Conservation (phyloP, 2,888 invertebrate species). For the Dicyrtoma fusca region DNA sequence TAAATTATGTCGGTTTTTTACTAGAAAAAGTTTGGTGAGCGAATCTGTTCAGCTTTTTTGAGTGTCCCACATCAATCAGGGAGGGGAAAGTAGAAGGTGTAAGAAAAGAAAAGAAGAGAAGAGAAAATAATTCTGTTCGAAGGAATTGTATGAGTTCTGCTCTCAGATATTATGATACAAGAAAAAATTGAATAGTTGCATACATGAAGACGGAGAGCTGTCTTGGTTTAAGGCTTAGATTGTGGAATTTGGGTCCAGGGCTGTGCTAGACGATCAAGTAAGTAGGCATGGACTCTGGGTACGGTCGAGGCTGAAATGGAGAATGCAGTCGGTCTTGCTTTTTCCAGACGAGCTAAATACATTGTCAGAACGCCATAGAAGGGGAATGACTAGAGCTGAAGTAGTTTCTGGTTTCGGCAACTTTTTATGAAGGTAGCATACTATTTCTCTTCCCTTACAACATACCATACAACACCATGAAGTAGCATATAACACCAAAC, state of each 20-base stretch:
- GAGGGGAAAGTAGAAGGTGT: background rate
- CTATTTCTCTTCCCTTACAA: constrained; percentile 23
- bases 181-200: too few relatives aligned
- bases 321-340: background rate
- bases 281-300: too few relatives aligned
- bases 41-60: background rate
- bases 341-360: background rate
- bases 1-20: constrained; percentile 15
- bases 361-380: background rate
- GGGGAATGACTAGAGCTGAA: constrained; percentile 8
- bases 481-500: background rate
- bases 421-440: constrained; percentile 37
- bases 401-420: constrained; percentile 31
- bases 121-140: background rate
- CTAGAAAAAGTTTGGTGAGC: background rate
- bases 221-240: too few relatives aligned
- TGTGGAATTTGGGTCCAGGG: too few relatives aligned
- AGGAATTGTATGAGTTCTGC: background rate
- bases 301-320: too few relatives aligned
- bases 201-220: background rate
- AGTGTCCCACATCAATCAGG: constrained; percentile 36
- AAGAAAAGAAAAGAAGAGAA: background rate
- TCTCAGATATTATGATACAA: background rate
- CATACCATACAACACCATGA: constrained; percentile 22
- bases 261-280: too few relatives aligned